These are phyloP conservation scores for Megaceryle torquata DNA, from an alignment of 2,113 vertebrate species.

Conservation along the genomic window DNA sequence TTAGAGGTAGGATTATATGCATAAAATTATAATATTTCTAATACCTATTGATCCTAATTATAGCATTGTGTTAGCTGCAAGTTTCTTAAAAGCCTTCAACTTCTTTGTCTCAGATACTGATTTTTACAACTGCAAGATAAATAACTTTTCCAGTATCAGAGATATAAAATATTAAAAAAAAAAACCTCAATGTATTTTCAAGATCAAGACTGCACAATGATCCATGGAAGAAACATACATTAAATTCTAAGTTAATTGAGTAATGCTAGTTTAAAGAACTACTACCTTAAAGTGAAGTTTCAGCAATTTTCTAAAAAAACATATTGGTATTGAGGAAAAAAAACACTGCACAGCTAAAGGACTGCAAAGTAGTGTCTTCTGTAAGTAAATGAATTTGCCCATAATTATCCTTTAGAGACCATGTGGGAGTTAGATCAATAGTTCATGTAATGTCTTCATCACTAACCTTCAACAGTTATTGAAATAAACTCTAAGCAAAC, in stretches of 20 bases:
- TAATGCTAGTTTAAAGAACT: neutral
- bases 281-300: neutral
- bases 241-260: neutral
- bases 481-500: constrained; percentile 29
- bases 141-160: neutral
- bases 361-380: neutral
- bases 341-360: neutral
- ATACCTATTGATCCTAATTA: neutral
- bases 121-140: neutral
- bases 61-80: neutral
- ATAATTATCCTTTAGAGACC: neutral
- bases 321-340: neutral
- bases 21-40: neutral
- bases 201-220: neutral
- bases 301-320: neutral
- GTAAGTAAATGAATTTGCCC: neutral
- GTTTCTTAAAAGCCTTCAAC: neutral
- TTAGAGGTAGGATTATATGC: neutral
- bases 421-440: neutral
- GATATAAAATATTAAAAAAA: neutral
- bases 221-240: neutral
- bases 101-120: neutral
- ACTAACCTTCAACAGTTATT: constrained; percentile 11
- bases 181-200: neutral
- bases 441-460: neutral